A percentile compares a stretch with the other conserved stretches of the same genome.
phyloP scores from a whole-genome alignment of 2,113 vertebrate genomes.

The Dipodomys stephensi region DNA sequence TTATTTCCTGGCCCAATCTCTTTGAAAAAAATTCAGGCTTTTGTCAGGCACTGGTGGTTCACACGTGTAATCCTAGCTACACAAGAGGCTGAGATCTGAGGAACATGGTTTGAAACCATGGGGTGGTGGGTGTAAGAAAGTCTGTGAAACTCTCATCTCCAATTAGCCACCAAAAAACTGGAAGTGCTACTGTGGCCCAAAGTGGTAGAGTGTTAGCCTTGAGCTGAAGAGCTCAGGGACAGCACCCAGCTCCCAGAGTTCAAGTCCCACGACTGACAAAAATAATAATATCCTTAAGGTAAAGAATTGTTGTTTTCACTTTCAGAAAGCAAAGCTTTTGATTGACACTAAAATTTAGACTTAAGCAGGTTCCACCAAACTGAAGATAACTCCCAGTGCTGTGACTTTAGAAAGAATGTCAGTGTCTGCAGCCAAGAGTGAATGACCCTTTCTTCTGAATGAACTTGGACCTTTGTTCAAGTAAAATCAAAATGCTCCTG shows the following conservation, averaged over 20 bases:
- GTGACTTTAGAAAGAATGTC: not conserved
- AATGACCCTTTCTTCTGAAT: not conserved
- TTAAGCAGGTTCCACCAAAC: constrained; percentile 2
- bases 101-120: too few species aligned
- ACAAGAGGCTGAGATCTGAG: too few species aligned
- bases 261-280: too few species aligned
- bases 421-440: not conserved
- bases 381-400: not conserved
- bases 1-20: not conserved
- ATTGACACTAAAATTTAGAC: not conserved
- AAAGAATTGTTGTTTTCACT: not conserved
- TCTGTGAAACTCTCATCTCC: too few species aligned
- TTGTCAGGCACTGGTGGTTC: too few species aligned
- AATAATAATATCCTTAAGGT: not conserved
- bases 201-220: too few species aligned
- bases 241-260: too few species aligned
- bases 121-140: too few species aligned
- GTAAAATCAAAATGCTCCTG: not conserved
- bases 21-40: not conserved
- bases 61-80: too few species aligned
- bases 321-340: not conserved
- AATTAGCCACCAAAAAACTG: too few species aligned
- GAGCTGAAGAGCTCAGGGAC: too few species aligned
- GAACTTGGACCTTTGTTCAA: not conserved
- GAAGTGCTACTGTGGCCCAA: too few species aligned